These are phyloP conservation scores for Columba janthina DNA, from an alignment of 2,113 vertebrate species.

Conservation along the genomic window DNA sequence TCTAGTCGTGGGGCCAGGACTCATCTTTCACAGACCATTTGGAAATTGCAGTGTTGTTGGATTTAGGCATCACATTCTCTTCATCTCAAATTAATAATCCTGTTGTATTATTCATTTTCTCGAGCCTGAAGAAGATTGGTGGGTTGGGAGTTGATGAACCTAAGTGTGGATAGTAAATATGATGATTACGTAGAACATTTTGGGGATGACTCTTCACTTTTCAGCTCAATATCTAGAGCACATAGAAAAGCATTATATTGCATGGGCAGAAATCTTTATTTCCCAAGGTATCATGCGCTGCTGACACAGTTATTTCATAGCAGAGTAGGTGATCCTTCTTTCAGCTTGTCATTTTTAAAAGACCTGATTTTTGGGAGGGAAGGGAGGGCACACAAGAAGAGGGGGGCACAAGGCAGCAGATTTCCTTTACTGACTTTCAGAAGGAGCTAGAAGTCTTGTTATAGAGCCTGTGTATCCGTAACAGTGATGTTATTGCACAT, in stretches of 20 bases:
- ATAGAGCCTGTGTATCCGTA: conserved; percentile 40
- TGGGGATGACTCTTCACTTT: conserved; percentile 49
- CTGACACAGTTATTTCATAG: conserved; percentile 44
- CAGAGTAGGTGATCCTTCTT: conserved; percentile 37
- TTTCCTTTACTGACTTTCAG: conserved; percentile 20
- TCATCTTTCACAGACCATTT: background rate
- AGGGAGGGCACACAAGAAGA: background rate
- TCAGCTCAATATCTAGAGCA: conserved; percentile 53
- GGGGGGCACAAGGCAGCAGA: background rate
- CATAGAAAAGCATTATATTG: conserved; percentile 56
- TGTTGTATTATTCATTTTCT: background rate
- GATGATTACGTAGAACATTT: background rate
- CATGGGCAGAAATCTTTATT: conserved; percentile 48
- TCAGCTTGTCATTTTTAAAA: conserved; percentile 36
- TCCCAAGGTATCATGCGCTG: conserved; percentile 41
- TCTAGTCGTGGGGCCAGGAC: background rate
- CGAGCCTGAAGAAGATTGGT: background rate
- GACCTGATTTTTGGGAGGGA: background rate
- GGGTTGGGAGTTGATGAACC: conserved; percentile 44
- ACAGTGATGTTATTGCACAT: conserved; percentile 43
- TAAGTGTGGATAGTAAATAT: conserved; percentile 49
- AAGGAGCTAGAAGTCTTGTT: conserved; percentile 27
- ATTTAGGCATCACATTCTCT: background rate
- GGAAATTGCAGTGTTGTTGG: conserved; percentile 11
- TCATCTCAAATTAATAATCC: conserved; percentile 21